Evolutionary conservation across 2,888 invertebrate genomes (phyloP).

Genomic region (Eristalis intricaria): DNA sequence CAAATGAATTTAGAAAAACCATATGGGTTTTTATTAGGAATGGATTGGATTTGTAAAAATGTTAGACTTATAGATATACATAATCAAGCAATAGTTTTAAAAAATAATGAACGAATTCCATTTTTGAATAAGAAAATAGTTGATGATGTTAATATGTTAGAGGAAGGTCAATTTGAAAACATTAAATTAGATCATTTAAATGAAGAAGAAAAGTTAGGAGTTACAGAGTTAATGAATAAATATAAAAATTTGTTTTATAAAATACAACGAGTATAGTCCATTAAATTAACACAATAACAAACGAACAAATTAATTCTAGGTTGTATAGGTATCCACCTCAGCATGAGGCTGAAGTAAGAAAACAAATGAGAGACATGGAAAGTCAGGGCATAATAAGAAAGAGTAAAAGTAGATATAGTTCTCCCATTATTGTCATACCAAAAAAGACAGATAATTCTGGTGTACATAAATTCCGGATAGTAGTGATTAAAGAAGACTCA

Average conservation of each 20-base stretch:
- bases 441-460: constrained; percentile 58
- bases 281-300: constrained; percentile 5
- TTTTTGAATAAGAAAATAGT: neutral
- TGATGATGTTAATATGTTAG: constrained; percentile 28
- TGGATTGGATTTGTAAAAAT: neutral
- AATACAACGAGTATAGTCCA: constrained; percentile 1
- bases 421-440: constrained; percentile 49
- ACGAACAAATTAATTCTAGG: constrained; percentile 40
- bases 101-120: neutral
- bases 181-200: constrained; percentile 37
- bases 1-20: neutral
- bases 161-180: constrained; percentile 35
- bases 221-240: constrained; percentile 3
- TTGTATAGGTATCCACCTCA: no score
- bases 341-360: constrained; percentile 36
- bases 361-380: constrained; percentile 23
- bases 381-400: no score
- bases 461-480: constrained; percentile 56
- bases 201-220: neutral
- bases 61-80: neutral
- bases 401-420: constrained; percentile 45
- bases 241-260: neutral
- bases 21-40: neutral
- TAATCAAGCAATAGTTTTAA: neutral
- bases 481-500: constrained; percentile 62